Evolutionary conservation across 37 sponge, comb jelly and placozoan species (phyloP), one percentile per base, ranked within the genome.

Genomic region (Cladorhizidae sp.): DNA sequence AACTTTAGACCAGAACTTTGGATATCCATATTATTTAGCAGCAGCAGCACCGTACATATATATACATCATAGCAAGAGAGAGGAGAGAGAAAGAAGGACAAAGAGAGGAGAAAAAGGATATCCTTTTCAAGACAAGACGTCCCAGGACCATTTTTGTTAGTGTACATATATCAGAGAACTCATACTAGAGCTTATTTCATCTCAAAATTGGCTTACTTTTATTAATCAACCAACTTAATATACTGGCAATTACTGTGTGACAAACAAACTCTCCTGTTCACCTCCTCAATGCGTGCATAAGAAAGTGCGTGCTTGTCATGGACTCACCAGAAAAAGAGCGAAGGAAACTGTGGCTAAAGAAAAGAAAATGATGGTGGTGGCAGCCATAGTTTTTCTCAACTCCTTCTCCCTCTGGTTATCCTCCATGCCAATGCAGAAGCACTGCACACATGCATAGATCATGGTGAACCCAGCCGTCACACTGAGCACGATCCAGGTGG

Each of bases 321-420:
- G 0, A 64, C 85, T 85, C 45, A 90, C 90, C 40, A 80, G 63
- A 43, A 90, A 90, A 32, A 80, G 26, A 39, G 73, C 51, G 38
- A 85, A 25, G 33, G 67, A 90, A 18, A 71, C 0, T 2, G 63
- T 25, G 20, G 80, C 23, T 23, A 76, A 36, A 33, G 35, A 40
- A 64, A 64, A 23, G 23, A 32, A 76, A 23, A 85, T 50, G 37
- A 90, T 37, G 23, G 35, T 26, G 31, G 80, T 49, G n/a, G 75
- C 26, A 36, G 28, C 57, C 1, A 76, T 63, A 0, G 68, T 56
- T 43, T 37, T 88, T 41, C 74, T 40, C 21, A 67, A 7, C 20
- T 76, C 49, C 0, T 68, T n/a, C n/a, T n/a, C 65, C 3, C 80
- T 72, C 15, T 39, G 81, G 62, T 67, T 85, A 37, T 88, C 82